Evolutionary conservation across 2,888 invertebrate genomes (phyloP).

Genomic region (Conus canariensis): DNA sequence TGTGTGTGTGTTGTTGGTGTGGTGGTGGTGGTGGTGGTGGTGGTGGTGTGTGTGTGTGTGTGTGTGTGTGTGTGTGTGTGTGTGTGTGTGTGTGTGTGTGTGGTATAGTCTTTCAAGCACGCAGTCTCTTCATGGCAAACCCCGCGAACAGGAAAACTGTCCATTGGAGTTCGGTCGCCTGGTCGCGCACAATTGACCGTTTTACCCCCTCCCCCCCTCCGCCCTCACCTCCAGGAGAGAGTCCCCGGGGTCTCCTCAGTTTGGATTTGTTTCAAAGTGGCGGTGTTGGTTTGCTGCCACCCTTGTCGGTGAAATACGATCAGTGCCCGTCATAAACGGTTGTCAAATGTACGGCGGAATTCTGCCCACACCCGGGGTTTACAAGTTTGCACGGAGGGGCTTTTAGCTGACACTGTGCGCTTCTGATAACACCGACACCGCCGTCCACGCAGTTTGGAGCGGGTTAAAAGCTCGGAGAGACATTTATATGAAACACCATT

Average conservation of each 20-base stretch:
- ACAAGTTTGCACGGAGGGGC: constrained; percentile 4
- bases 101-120: too few species aligned
- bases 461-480: not conserved
- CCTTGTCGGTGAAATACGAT: not conserved
- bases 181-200: not conserved
- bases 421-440: not conserved
- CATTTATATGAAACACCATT: constrained; percentile 13
- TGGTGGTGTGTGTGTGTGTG: too few species aligned
- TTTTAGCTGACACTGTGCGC: constrained; percentile 19
- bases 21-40: too few species aligned
- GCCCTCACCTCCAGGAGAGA: not conserved
- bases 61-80: too few species aligned
- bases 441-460: not conserved
- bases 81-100: too few species aligned
- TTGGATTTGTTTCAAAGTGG: not conserved
- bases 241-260: not conserved
- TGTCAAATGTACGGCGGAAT: not conserved
- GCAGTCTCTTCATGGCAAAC: not conserved
- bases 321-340: not conserved
- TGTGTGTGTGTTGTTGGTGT: too few species aligned
- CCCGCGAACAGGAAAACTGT: not conserved
- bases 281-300: not conserved
- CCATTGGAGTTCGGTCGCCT: not conserved
- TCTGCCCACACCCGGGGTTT: not conserved
- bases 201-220: not conserved